Percentiles rank a stretch among this genome's conserved stretches.
Evolutionary conservation across 2,113 vertebrate species (phyloP).

Genomic region (Camelus dromedarius): DNA sequence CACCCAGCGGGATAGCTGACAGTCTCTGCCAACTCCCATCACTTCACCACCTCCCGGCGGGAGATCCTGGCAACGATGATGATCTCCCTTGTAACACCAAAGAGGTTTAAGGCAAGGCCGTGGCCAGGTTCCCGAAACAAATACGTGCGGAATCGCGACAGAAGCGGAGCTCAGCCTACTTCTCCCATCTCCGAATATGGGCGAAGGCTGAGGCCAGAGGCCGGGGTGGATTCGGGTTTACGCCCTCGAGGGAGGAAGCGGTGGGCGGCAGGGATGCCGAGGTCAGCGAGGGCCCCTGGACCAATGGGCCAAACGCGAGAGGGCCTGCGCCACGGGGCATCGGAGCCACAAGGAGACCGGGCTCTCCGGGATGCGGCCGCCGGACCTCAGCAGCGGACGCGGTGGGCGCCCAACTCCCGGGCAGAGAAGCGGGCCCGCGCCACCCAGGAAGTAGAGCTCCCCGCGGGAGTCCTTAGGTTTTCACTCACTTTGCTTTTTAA

Average conservation of each 20-base stretch:
- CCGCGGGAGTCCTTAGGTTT: background rate
- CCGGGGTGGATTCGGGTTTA: too few relatives aligned
- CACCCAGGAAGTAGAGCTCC: background rate
- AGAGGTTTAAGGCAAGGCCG: background rate
- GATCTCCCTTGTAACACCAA: background rate
- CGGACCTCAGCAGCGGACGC: background rate
- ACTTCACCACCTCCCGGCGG: background rate
- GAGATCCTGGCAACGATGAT: background rate
- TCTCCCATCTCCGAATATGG: too few relatives aligned
- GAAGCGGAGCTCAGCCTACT: background rate
- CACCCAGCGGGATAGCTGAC: background rate
- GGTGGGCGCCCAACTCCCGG: rapidly evolving
- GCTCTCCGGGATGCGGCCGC: rapidly evolving
- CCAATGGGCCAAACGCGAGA: too few relatives aligned
- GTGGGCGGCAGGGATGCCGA: rapidly evolving
- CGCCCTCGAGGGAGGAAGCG: background rate
- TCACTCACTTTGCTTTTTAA: background rate
- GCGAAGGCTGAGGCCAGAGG: background rate
- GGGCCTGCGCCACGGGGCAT: background rate
- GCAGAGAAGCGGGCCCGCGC: too few relatives aligned
- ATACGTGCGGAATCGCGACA: background rate
- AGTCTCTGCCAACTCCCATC: background rate
- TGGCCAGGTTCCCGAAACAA: background rate
- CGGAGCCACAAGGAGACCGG: rapidly evolving
- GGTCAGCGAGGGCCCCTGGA: background rate